These are phyloP conservation scores for Amiota mariae DNA, from an alignment of 2,888 invertebrate species.

Conservation along the genomic window DNA sequence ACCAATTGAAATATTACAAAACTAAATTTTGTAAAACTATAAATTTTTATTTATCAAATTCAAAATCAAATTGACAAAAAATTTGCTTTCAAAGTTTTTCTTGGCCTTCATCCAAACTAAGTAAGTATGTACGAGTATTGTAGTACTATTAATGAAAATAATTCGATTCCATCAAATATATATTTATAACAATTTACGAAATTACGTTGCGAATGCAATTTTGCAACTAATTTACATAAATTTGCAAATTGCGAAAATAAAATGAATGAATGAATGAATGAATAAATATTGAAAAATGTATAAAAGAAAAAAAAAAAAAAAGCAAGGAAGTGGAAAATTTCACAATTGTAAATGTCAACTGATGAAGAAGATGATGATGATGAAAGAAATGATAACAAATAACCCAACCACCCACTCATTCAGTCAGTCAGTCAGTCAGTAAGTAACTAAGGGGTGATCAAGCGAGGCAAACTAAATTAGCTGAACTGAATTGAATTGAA, in stretches of 20 bases:
- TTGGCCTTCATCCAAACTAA: too few relatives aligned
- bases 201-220: neutral
- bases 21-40: too few relatives aligned
- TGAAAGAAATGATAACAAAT: neutral
- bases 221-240: constrained; percentile 23
- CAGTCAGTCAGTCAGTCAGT: neutral
- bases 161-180: neutral
- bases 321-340: constrained; percentile 10
- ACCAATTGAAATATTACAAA: too few relatives aligned
- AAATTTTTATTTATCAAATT: too few relatives aligned
- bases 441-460: neutral
- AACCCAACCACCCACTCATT: neutral
- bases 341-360: constrained; percentile 13
- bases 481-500: neutral
- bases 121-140: too few relatives aligned
- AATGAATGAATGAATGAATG: constrained; percentile 16
- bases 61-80: too few relatives aligned
- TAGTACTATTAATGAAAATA: too few relatives aligned
- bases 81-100: too few relatives aligned
- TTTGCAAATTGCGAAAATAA: constrained; percentile 1
- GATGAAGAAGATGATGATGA: neutral
- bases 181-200: constrained; percentile 6
- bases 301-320: neutral
- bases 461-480: neutral
- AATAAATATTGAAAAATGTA: neutral